Conservation (phyloP, 1,140 invertebrate species). For the Brachionus asplanchnoidis region DNA sequence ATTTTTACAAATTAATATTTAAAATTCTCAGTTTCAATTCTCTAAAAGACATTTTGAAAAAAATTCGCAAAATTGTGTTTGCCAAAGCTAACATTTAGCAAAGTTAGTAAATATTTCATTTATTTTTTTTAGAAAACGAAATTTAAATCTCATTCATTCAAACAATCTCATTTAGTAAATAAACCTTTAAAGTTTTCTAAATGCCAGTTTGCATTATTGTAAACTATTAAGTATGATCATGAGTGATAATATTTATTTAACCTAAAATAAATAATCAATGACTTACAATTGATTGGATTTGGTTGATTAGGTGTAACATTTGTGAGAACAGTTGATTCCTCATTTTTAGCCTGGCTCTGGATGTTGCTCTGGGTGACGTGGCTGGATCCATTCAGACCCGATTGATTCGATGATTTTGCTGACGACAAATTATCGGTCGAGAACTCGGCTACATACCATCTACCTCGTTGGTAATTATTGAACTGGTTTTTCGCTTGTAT, state of each 20-base stretch:
- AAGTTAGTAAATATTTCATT: too few relatives aligned
- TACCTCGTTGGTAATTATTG: neutral
- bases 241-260: too few relatives aligned
- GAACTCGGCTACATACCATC: slow-evolving; percentile 29
- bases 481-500: neutral
- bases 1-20: too few relatives aligned
- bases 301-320: neutral
- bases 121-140: too few relatives aligned
- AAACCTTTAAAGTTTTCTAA: neutral
- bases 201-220: neutral
- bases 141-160: too few relatives aligned
- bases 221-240: neutral
- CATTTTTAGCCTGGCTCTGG: slow-evolving; percentile 11
- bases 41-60: too few relatives aligned
- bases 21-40: too few relatives aligned
- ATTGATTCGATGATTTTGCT: neutral
- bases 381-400: neutral
- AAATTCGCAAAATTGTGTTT: too few relatives aligned
- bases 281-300: neutral
- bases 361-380: neutral
- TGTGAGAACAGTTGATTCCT: neutral
- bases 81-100: too few relatives aligned
- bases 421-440: neutral
- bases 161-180: neutral
- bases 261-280: neutral